phyloP scores from a whole-genome alignment of 1,140 invertebrate species.

The Pachypeltis micranthus region DNA sequence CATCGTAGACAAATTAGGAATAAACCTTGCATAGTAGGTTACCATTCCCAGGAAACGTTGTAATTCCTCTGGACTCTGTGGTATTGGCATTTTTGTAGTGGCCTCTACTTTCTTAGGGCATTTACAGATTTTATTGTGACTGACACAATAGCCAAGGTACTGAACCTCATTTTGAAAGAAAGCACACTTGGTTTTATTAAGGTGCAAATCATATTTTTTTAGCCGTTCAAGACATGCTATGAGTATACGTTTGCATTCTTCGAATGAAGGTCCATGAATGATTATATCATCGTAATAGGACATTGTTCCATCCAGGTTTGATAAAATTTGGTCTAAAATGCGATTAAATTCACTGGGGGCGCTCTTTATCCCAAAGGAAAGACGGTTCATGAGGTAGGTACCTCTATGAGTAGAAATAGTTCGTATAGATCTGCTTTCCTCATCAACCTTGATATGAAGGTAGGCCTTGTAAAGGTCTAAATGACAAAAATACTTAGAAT shows the following conservation, averaged over 20 bases:
- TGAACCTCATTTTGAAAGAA: background rate
- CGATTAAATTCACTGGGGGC: background rate
- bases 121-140: background rate
- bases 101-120: background rate
- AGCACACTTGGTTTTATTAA: background rate
- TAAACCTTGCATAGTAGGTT: background rate
- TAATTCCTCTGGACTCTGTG: background rate
- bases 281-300: background rate
- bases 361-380: background rate
- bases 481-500: background rate
- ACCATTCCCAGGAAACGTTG: background rate
- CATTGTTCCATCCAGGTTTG: background rate
- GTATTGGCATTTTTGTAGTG: background rate
- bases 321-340: background rate
- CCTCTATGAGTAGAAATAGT: background rate
- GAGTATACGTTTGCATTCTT: background rate
- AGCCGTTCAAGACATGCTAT: background rate
- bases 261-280: background rate
- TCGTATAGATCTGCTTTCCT: background rate
- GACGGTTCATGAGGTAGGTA: background rate
- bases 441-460: background rate
- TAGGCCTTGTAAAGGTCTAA: background rate
- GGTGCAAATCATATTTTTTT: background rate
- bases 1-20: background rate
- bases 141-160: background rate